A percentile compares a stretch with the other conserved stretches of the same genome.
These are phyloP conservation scores for Adoxophyes honmai DNA, from an alignment of 1,140 invertebrate species.

Conservation along the genomic window DNA sequence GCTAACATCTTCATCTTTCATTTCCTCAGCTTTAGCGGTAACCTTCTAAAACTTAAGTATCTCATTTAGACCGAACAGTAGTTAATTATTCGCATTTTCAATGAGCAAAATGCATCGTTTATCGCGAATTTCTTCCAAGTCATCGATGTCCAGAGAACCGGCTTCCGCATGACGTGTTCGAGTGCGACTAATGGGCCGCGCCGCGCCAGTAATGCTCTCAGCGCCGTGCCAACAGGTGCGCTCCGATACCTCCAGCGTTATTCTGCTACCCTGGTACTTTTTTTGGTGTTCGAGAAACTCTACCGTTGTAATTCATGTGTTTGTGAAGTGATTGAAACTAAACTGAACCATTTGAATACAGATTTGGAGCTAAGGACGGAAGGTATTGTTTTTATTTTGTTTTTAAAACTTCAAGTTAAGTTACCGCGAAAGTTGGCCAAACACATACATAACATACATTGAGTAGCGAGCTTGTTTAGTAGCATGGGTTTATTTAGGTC, in stretches of 20 bases:
- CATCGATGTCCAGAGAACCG: conserved; percentile 59
- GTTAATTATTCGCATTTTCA: not conserved
- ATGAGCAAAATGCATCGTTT: conserved; percentile 21
- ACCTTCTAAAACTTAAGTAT: no score
- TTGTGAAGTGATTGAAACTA: not conserved
- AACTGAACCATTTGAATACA: not conserved
- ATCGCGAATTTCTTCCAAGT: conserved; percentile 50
- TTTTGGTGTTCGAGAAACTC: conserved; percentile 16
- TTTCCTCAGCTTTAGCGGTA: no score
- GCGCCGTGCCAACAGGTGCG: conserved; percentile 64
- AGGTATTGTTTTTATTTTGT: not conserved
- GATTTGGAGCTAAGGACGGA: not conserved
- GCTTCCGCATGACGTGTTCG: conserved; percentile 68
- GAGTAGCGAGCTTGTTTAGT: no score
- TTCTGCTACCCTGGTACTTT: conserved; percentile 43
- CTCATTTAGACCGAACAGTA: no score
- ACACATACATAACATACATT: no score
- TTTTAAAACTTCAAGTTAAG: not conserved
- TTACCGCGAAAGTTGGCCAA: no score
- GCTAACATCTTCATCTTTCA: no score
- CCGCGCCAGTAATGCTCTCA: conserved; percentile 59
- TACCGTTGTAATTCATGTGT: conserved; percentile 27
- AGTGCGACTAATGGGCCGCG: conserved; percentile 56
- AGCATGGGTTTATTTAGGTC: no score
- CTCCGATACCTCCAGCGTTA: conserved; percentile 35